Evolutionary conservation across 2,888 invertebrate genomes (phyloP), one percentile per base, ranked within the genome.

Genomic region (Dioctria rufipes): DNA sequence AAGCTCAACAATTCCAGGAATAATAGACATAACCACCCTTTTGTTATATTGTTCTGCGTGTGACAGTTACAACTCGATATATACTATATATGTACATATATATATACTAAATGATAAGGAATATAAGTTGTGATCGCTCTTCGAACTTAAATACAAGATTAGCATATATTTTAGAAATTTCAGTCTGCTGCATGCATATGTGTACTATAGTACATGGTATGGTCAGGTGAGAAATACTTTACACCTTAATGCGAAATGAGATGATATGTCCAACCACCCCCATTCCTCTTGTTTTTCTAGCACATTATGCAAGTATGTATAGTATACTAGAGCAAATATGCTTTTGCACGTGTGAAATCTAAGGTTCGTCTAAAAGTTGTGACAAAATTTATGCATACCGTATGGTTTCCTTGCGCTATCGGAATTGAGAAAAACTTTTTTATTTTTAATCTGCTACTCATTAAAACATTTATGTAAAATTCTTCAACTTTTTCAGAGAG

Each of bases 51-150:
- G 67, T 67, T 67, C 49, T 69, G 39, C 37, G 69, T 25, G 25
- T 46, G 51, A 49, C 69, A 49, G 46, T 9, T 69, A 69, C 37
- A n/a, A 49, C 42, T 69, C 25, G 51, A 37, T 25, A 69, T 13
- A 11, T 49, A 25, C 25, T 25, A 25, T 25, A 25, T 25, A 25
- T 25, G 25, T 25, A 25, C 25, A 25, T 1, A 25, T 2, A 25
- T 25, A 25, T 25, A 25, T 25, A 25, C 51, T 69, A 4, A 25
- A 37, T 49, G 46, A 39, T 51, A 69, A 46, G 49, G 69, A 51
- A 69, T 49, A 69, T 51, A 69, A 69, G 51, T 69, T 69, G 51
- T 51, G 69, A 69, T 51, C 69, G 11, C 11, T 69, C 37, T 69
- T 49, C 49, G 51, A 69, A 69, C 49, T 49, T 46, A 69, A 37